These are phyloP conservation scores for Antheraea yamamai DNA, from an alignment of 2,888 invertebrate genomes.

Conservation along the genomic window DNA sequence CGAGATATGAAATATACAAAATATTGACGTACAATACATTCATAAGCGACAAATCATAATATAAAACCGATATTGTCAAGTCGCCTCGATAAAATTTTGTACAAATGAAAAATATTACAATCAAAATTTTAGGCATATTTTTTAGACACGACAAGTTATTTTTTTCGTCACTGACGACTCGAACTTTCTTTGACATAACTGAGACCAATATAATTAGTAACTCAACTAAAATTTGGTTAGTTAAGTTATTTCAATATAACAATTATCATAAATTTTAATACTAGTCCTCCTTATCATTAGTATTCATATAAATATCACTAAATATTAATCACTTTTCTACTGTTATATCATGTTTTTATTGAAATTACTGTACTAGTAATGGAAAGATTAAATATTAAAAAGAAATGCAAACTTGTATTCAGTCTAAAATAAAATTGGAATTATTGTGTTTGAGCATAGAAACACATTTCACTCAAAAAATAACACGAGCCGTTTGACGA, in stretches of 20 bases:
- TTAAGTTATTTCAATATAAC: background rate
- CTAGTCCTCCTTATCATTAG: conserved; percentile 1
- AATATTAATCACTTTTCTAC: conserved; percentile 13
- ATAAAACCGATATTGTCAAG: background rate
- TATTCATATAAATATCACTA: conserved; percentile 16
- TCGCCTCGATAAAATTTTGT: background rate
- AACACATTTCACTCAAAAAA: background rate
- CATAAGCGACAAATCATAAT: background rate
- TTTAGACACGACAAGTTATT: background rate
- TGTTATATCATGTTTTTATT: background rate
- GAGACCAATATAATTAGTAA: conserved; percentile 67
- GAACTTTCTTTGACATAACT: conserved; percentile 72
- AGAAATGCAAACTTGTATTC: background rate
- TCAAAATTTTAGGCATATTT: background rate
- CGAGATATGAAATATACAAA: background rate
- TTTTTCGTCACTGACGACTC: background rate
- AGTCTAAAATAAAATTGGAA: background rate
- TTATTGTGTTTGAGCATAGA: background rate
- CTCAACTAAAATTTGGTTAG: conserved; percentile 4
- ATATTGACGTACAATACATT: background rate
- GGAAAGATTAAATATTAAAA: background rate
- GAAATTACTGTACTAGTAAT: background rate
- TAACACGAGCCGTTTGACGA: no score
- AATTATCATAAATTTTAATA: background rate
- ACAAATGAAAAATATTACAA: background rate